Conservation (phyloP, 2,888 invertebrate species). For the Drosophila mayaguana region DNA sequence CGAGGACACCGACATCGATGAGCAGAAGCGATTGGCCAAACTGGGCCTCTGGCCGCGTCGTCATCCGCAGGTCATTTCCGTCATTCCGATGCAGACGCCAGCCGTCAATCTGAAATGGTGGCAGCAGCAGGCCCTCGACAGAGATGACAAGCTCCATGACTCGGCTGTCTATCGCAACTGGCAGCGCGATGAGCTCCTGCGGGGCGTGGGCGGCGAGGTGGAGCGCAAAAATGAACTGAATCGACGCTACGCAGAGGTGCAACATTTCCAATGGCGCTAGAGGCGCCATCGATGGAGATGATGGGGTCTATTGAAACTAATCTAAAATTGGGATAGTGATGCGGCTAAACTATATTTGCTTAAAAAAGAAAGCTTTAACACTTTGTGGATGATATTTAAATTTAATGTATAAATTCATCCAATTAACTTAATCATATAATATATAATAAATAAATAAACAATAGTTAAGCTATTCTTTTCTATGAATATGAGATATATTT, state of each 20-base stretch:
- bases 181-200: slow-evolving; percentile 55
- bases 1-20: slow-evolving; percentile 75
- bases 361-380: background rate
- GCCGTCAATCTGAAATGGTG: slow-evolving; percentile 62
- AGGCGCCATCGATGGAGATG: background rate
- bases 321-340: background rate
- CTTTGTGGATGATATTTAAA: no score
- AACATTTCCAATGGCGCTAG: slow-evolving; percentile 28
- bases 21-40: slow-evolving; percentile 72
- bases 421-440: no score
- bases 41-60: slow-evolving; percentile 64
- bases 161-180: slow-evolving; percentile 60
- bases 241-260: slow-evolving; percentile 52
- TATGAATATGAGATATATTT: no score
- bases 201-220: slow-evolving; percentile 57
- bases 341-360: background rate
- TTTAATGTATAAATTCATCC: background rate
- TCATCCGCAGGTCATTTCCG: slow-evolving; percentile 61
- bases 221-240: slow-evolving; percentile 65
- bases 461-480: no score
- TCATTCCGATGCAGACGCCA: slow-evolving; percentile 56
- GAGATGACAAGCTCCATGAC: slow-evolving; percentile 50
- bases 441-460: no score
- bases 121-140: slow-evolving; percentile 64
- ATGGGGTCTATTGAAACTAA: background rate